Evolutionary conservation across 2,888 invertebrate species (phyloP), one percentile per base, ranked within the genome.

Genomic region (Mellilla xanthometata): DNA sequence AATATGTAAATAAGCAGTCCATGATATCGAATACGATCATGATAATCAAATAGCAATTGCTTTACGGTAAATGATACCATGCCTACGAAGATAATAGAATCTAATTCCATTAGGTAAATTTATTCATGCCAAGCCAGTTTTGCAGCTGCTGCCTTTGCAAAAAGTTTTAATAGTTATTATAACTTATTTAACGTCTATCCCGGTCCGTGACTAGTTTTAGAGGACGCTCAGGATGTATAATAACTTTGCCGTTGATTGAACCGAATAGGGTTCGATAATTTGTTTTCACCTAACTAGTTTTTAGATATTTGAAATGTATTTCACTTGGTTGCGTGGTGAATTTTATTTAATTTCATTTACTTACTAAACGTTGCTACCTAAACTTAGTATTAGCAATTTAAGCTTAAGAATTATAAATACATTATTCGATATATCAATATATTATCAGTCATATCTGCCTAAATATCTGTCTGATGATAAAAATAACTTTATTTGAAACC

Each of bases 21-120:
- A 19, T 33, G 32, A 41, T 47, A 41, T 38, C 41, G n/a, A 28
- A 38, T 39, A 39, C 27, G 31, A 46, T 46, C 39, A 46, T 28
- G 47, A 38, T 47, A 41, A 47, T 41, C 41, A 47, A 47, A 41
- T 36, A 41, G 41, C 40, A 40, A 38, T 47, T 29, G 47, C 32
- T 26, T 9, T 24, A 39, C 31, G 31, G 39, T 27, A 44, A 26
- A 26, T 24, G 46, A 46, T 43, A 35, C 42, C 22, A 22, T 32
- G 19, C 38, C 34, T 33, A 33, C 28, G 24, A 39, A 15, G 28
- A 7, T 60, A 68, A 65, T 66, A 61, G 60, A 65, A 71, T 67
- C 60, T 62, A 54, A 53, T 62, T 58, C 62, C 62, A 66, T 68
- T 67, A 65, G 32, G 60, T 58, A 64, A 69, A 72, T 69, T 65